Conservation (phyloP, 2,888 invertebrate genomes). For the Vesta saturnalis region DNA sequence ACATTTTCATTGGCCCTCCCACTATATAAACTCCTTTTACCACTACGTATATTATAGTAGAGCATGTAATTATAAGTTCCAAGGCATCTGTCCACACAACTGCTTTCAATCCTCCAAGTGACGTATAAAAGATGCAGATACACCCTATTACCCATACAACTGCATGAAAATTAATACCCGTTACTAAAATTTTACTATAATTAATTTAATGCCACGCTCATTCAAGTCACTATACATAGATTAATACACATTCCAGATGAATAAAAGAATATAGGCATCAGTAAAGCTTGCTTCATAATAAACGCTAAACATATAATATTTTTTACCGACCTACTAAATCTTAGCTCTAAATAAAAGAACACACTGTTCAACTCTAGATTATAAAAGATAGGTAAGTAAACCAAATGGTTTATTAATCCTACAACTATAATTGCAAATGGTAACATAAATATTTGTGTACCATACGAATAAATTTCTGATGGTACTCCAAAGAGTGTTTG, state of each 20-base stretch:
- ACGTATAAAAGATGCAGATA: conserved; percentile 79
- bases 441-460: conserved; percentile 69
- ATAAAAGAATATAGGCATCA: conserved; percentile 74
- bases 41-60: conserved; percentile 53
- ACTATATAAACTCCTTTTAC: conserved; percentile 54
- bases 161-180: conserved; percentile 69
- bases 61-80: conserved; percentile 61
- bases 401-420: conserved; percentile 54
- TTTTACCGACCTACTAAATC: conserved; percentile 70
- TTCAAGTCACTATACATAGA: conserved; percentile 65
- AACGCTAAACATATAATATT: conserved; percentile 70
- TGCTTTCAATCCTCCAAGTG: conserved; percentile 73
- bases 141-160: conserved; percentile 73
- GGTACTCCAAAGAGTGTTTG: conserved; percentile 79
- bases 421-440: conserved; percentile 58
- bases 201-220: not conserved
- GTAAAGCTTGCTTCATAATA: conserved; percentile 67
- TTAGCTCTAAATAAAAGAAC: conserved; percentile 73
- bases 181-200: conserved; percentile 71
- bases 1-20: conserved; percentile 55
- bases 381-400: conserved; percentile 73
- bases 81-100: conserved; percentile 71
- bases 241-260: conserved; percentile 75
- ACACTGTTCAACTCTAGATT: conserved; percentile 75
- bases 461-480: conserved; percentile 77